Evolutionary conservation across 2,888 invertebrate species (phyloP).

Genomic region (Nymphalis c-album): DNA sequence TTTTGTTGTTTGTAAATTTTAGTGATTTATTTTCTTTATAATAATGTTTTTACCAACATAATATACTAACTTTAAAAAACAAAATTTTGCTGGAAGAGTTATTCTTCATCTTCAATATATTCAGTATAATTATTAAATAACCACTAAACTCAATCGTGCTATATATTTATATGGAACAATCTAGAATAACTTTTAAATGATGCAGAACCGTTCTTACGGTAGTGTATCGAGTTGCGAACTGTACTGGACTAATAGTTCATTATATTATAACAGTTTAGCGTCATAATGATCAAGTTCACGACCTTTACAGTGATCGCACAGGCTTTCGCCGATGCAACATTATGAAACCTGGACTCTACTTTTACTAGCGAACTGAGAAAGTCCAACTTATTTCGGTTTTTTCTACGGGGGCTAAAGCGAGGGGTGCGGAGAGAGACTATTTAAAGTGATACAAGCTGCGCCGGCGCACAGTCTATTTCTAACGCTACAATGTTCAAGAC

Average conservation of each 20-base stretch:
- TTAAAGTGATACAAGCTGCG: slow-evolving; percentile 59
- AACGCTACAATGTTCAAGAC: slow-evolving; percentile 70
- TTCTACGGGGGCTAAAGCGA: slow-evolving; percentile 53
- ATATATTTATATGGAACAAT: background rate
- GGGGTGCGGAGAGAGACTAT: slow-evolving; percentile 69
- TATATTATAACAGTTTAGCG: slow-evolving; percentile 1
- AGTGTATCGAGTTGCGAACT: background rate
- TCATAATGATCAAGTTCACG: slow-evolving; percentile 41
- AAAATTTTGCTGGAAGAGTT: too few relatives aligned
- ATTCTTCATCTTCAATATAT: too few relatives aligned
- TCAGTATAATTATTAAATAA: too few relatives aligned
- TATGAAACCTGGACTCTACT: slow-evolving; percentile 75
- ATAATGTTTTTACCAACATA: too few relatives aligned
- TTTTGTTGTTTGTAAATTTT: too few relatives aligned
- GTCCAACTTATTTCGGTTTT: slow-evolving; percentile 67
- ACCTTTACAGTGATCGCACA: slow-evolving; percentile 59
- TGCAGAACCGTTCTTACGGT: background rate
- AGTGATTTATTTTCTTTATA: too few relatives aligned
- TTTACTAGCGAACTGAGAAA: slow-evolving; percentile 76
- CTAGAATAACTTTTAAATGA: background rate
- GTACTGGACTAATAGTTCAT: background rate
- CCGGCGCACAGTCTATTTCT: slow-evolving; percentile 65
- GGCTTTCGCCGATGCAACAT: slow-evolving; percentile 62
- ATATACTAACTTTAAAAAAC: too few relatives aligned
- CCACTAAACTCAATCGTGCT: background rate